Percentiles rank a stretch among this genome's conserved stretches.
Conservation (phyloP, 2,113 vertebrate species). For the Erythrolamprus reginae region DNA sequence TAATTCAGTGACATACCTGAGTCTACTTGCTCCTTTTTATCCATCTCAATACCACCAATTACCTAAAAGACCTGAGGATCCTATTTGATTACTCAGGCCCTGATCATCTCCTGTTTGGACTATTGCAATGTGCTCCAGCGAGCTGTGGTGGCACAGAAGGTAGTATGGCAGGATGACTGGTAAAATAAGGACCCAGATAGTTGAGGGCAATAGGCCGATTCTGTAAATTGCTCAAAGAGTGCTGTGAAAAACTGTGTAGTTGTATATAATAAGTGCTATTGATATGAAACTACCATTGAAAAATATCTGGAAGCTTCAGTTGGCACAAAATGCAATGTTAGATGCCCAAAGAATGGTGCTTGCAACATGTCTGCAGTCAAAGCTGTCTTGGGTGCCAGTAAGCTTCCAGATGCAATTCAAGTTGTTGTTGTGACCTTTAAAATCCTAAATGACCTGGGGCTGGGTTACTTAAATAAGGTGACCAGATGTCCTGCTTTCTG, state of each 20-base stretch:
- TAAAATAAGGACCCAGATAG: background rate
- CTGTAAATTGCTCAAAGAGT: background rate
- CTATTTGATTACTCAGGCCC: background rate
- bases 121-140: background rate
- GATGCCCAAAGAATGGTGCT: background rate
- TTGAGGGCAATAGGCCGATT: background rate
- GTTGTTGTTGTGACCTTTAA: background rate
- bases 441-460: background rate
- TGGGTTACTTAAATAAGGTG: too few species aligned
- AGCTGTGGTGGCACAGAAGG: background rate
- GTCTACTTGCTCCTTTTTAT: background rate
- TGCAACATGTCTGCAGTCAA: background rate
- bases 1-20: background rate
- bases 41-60: background rate
- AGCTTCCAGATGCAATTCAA: background rate
- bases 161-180: background rate
- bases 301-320: background rate
- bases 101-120: background rate
- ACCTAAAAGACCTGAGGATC: background rate
- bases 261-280: background rate
- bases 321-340: background rate
- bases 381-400: background rate
- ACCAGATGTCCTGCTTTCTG: too few species aligned
- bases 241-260: background rate
- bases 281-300: background rate